phyloP scores from a whole-genome alignment of 2,113 vertebrate genomes.

The Zosterops pallidus region DNA sequence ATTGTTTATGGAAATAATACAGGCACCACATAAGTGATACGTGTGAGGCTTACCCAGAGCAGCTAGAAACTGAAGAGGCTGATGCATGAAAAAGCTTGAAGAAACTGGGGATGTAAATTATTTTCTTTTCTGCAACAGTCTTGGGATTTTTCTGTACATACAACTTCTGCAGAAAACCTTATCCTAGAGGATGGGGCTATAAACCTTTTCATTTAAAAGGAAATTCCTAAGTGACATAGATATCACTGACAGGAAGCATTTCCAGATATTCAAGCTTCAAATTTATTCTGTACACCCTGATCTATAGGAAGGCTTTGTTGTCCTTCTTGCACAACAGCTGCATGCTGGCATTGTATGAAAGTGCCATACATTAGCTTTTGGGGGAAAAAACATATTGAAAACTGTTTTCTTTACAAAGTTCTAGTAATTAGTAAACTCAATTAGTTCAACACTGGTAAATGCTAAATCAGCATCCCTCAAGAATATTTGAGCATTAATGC shows the following conservation, averaged over 20 bases:
- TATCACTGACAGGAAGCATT: not conserved
- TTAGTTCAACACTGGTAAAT: not conserved
- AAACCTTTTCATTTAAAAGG: not conserved
- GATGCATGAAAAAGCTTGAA: not conserved
- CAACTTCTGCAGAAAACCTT: not conserved
- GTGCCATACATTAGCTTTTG: not conserved
- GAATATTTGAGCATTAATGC: not conserved
- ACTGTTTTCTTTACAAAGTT: not conserved
- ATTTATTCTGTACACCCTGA: not conserved
- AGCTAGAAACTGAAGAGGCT: not conserved
- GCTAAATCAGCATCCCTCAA: not conserved
- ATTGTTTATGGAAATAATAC: not conserved
- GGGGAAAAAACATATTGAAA: not conserved
- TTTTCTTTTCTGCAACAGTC: not conserved
- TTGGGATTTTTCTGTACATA: not conserved
- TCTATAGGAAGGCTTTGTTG: not conserved
- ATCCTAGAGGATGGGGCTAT: not conserved
- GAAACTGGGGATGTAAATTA: not conserved
- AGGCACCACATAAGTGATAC: not conserved
- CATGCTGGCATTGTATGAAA: not conserved
- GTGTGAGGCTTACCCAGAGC: not conserved
- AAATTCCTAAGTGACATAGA: not conserved
- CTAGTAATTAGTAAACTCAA: not conserved
- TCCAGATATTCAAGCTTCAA: not conserved
- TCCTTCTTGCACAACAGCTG: fast-evolving